Evolutionary conservation across 1,140 invertebrate genomes (phyloP).

Genomic region (Tetraneura akinire): DNA sequence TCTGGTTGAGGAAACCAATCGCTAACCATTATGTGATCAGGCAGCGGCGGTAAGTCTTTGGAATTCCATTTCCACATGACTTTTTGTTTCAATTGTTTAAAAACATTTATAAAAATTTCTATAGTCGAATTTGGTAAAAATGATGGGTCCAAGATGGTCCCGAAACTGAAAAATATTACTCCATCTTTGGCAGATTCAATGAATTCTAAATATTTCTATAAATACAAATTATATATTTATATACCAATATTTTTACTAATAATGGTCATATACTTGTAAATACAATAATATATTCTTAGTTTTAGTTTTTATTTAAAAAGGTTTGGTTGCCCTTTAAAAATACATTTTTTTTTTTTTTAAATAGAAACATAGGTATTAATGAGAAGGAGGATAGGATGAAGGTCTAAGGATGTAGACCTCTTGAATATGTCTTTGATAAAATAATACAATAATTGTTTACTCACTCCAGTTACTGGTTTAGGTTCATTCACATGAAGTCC

Average conservation of each 20-base stretch:
- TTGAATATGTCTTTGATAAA: too few species aligned
- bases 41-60: background rate
- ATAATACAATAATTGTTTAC: background rate
- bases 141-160: constrained; percentile 51
- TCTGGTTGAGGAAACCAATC: constrained; percentile 47
- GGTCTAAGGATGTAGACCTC: too few species aligned
- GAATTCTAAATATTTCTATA: constrained; percentile 51
- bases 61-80: constrained; percentile 51
- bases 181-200: constrained; percentile 55
- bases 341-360: too few species aligned
- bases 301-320: too few species aligned
- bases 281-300: too few species aligned
- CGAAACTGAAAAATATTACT: constrained; percentile 56
- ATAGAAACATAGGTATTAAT: too few species aligned
- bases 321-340: too few species aligned
- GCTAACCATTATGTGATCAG: constrained; percentile 30
- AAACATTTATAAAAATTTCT: constrained; percentile 44
- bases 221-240: background rate
- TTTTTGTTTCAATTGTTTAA: constrained; percentile 22
- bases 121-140: constrained; percentile 12
- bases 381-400: too few species aligned
- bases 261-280: too few species aligned
- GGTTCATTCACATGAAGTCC: constrained; percentile 62
- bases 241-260: too few species aligned
- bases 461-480: constrained; percentile 52